Evolutionary conservation across 2,797 vertebrate genomes (phyloP).

Genomic region (Galagoides demidoff): DNA sequence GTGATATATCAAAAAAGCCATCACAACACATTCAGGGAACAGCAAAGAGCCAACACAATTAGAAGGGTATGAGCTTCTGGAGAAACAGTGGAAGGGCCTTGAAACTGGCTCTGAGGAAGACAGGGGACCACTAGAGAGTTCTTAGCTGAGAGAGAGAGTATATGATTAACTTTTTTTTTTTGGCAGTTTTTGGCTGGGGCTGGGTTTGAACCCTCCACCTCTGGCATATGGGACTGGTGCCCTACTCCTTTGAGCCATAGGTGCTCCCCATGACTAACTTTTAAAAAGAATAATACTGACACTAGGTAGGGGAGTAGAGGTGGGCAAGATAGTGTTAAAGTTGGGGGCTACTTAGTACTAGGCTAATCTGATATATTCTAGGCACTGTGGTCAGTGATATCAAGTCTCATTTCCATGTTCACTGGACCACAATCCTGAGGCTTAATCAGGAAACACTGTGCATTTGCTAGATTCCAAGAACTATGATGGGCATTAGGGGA

Average conservation of each 20-base stretch:
- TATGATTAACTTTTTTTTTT: neutral
- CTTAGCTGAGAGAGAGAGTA: neutral
- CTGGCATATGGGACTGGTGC: too few relatives aligned
- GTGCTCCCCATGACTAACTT: neutral
- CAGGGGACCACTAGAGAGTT: neutral
- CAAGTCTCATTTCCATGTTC: neutral
- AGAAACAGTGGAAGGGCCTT: neutral
- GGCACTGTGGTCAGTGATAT: neutral
- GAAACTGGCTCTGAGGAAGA: neutral
- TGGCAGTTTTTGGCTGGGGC: too few relatives aligned
- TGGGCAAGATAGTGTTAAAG: neutral
- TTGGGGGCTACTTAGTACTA: neutral
- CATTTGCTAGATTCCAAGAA: neutral
- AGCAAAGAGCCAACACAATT: neutral
- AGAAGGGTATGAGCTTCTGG: neutral
- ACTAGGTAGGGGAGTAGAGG: neutral
- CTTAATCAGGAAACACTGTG: neutral
- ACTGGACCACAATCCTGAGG: neutral
- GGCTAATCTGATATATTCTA: neutral
- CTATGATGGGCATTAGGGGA: neutral
- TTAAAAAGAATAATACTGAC: neutral
- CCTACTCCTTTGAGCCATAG: too few relatives aligned
- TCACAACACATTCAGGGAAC: neutral
- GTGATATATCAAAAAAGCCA: neutral
- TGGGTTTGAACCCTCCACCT: too few relatives aligned